Percentiles rank a stretch among this genome's conserved stretches.
Evolutionary conservation across 1,140 invertebrate species (phyloP).

Genomic region (Samia ricini): DNA sequence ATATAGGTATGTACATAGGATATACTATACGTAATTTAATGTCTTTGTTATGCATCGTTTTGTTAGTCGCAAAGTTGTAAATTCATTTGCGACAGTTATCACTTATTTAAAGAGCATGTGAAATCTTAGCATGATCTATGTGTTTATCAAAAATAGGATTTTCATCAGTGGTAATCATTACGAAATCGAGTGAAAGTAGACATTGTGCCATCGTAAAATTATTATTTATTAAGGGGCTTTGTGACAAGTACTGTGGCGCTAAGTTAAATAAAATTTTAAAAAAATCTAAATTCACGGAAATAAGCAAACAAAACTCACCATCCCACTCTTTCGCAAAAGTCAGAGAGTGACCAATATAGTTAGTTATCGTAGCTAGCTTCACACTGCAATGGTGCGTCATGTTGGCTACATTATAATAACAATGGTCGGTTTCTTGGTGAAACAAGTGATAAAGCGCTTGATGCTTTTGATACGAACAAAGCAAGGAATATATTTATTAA

Average conservation of each 20-base stretch:
- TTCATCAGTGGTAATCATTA: constrained; percentile 19
- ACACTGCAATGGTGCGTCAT: constrained; percentile 53
- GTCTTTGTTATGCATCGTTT: not conserved
- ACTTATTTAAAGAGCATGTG: not conserved
- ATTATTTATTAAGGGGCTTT: constrained; percentile 15
- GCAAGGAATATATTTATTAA: not conserved
- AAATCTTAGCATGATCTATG: not conserved
- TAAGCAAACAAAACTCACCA: constrained; percentile 18
- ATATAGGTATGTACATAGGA: not conserved
- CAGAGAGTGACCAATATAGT: constrained; percentile 32
- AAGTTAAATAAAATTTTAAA: constrained; percentile 5
- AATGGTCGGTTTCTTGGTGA: constrained; percentile 46
- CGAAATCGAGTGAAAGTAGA: constrained; percentile 27
- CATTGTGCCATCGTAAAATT: constrained; percentile 24
- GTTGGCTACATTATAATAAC: constrained; percentile 75
- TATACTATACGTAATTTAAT: not conserved
- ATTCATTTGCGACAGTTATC: not conserved
- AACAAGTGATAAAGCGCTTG: constrained; percentile 41
- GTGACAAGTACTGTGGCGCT: constrained; percentile 1
- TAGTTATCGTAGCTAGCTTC: constrained; percentile 44
- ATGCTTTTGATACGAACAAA: not conserved
- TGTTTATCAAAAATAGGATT: not conserved
- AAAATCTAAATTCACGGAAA: constrained; percentile 10
- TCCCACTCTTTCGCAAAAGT: constrained; percentile 28
- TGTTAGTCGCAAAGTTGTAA: not conserved